Evolutionary conservation across 2,888 invertebrate species (phyloP), one percentile per base, ranked within the genome.

Genomic region (Xylota segnis): DNA sequence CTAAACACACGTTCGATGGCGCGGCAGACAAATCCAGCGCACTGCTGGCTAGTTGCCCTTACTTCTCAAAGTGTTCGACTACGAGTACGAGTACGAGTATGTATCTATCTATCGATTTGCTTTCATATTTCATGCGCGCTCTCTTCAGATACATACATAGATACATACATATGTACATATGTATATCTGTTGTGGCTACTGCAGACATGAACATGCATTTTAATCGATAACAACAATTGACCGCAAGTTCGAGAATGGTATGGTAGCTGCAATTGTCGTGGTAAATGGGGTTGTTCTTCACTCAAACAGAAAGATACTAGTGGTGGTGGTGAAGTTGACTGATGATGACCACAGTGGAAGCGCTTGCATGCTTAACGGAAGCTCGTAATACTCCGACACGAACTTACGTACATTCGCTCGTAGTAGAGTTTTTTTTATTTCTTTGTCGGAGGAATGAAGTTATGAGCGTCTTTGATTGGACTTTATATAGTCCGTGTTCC

Each of bases 1-100:
- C 90, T 90, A 90, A 89, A 88, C 90, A 90, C 88, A 86, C 87
- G 86, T 78, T 77, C 75, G 63, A 63, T 58, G 58, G 47, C 40
- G 70, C 63, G 18, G 65, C 58, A 58, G 61, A 79, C 78, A 79
- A 79, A 72, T 72, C 71, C 78, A 79, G 65, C 71, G 58, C 63
- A 66, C 37, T 52, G 43, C 56, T 63, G 9, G 66, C 14, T 40
- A 12, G 61, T 10, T 68, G 68, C 83, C 71, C 76, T 77, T 83
- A 45, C 45, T 68, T 66, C 47, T 27, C 59, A 58, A 77, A 71
- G 65, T 65, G 65, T 23, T 65, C n/a, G n/a, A n/a, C n/a, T n/a
- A n/a, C n/a, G n/a, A n/a, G n/a, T n/a, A n/a, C n/a, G n/a, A n/a
- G 58, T 18, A 34, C 34, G 7, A 54, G 52, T 74, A 78, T 61